Conservation (phyloP, 2,113 vertebrate species). For the Embiotoca jacksoni region DNA sequence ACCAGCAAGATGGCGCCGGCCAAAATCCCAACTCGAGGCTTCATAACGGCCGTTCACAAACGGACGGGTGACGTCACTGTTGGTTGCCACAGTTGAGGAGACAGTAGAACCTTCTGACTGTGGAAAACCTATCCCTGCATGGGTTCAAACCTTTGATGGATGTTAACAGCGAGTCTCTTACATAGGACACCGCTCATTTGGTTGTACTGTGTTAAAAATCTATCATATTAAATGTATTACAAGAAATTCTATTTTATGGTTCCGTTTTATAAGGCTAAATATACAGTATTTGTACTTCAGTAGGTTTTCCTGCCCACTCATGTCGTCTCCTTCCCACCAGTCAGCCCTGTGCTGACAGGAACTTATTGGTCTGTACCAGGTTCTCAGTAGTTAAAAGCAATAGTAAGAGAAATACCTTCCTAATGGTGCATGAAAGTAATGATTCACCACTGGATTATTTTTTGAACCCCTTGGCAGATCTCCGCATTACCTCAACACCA, state of each 20-base stretch:
- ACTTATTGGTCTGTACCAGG: slow-evolving; percentile 39
- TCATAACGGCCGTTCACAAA: no score
- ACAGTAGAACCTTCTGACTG: slow-evolving; percentile 3
- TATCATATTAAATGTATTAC: slow-evolving; percentile 7
- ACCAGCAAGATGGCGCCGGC: no score
- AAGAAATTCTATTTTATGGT: slow-evolving; percentile 16
- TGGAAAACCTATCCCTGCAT: neutral
- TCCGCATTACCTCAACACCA: slow-evolving; percentile 66
- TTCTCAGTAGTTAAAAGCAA: slow-evolving; percentile 60
- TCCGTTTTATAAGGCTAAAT: slow-evolving; percentile 30
- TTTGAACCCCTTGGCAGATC: slow-evolving; percentile 56
- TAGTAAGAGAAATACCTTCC: slow-evolving; percentile 68
- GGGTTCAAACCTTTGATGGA: slow-evolving; percentile 6
- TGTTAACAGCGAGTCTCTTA: neutral
- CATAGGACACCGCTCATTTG: neutral
- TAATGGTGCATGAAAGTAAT: slow-evolving; percentile 73
- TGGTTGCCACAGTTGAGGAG: neutral
- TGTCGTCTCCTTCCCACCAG: slow-evolving; percentile 11
- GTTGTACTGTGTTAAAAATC: slow-evolving; percentile 7
- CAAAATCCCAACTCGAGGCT: no score
- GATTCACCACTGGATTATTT: slow-evolving; percentile 70
- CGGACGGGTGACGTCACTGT: no score
- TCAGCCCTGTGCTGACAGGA: slow-evolving; percentile 47
- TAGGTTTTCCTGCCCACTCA: neutral
- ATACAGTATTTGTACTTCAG: slow-evolving; percentile 7